Conservation (phyloP, 2,113 vertebrate genomes). For the Callipepla californica region DNA sequence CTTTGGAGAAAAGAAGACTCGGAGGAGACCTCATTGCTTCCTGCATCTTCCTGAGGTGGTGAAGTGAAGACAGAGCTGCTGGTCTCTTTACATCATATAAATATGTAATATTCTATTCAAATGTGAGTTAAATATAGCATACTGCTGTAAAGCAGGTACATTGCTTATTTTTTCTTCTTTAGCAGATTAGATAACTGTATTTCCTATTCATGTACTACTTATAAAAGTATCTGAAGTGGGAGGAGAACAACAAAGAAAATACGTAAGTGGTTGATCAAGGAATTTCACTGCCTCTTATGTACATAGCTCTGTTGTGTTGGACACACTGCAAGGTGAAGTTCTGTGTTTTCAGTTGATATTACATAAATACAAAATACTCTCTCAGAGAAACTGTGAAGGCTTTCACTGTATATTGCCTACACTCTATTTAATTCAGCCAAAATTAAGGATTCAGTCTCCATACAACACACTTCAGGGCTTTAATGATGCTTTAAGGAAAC, state of each 20-base stretch:
- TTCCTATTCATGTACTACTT: not conserved
- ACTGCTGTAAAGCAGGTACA: not conserved
- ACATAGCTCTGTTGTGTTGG: not conserved
- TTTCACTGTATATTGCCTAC: not conserved
- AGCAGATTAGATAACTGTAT: not conserved
- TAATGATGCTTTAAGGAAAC: conserved; percentile 26
- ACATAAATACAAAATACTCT: not conserved
- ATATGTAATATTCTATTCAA: not conserved
- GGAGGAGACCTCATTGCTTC: not conserved
- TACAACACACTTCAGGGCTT: not conserved
- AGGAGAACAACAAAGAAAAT: not conserved
- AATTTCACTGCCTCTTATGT: not conserved
- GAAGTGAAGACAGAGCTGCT: not conserved
- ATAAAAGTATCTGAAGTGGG: not conserved
- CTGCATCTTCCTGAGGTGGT: not conserved
- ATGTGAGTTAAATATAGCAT: not conserved
- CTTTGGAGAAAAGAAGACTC: not conserved
- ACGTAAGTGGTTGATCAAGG: not conserved
- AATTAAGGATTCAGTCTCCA: conserved; percentile 1
- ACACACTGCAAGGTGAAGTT: not conserved
- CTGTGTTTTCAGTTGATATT: not conserved
- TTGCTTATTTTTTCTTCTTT: not conserved
- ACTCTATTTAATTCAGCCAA: not conserved
- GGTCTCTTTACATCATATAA: not conserved
- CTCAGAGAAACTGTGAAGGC: not conserved